Evolutionary conservation across 2,888 invertebrate genomes (phyloP), one percentile per base, ranked within the genome.

Genomic region (Cantharis rustica): DNA sequence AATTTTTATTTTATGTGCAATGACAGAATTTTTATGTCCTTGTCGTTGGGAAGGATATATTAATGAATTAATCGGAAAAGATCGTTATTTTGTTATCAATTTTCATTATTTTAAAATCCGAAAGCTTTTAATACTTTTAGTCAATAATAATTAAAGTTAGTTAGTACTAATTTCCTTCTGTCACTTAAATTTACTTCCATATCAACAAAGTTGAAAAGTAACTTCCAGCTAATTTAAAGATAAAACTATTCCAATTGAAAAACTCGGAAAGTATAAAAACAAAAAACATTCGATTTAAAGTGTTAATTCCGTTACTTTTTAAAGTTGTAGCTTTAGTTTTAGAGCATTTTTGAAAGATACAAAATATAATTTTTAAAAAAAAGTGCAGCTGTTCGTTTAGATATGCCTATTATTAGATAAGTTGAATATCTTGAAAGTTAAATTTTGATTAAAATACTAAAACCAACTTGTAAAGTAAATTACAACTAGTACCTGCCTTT

Each of bases 161-260:
- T 47, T n/a, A 47, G 7, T n/a, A n/a, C 47, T 47, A n/a, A 47
- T 47, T 47, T 47, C 47, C 47, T 47, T 47, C n/a, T n/a, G 47
- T 66, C 66, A 64, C 47, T 20, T 31, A 31, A 66, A 68, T 61
- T 73, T 69, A 68, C 68, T 73, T 17, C 10, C 68, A 61, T 73
- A 68, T 27, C 68, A 68, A 26, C 11, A 61, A 68, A 62, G 68
- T 62, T 73, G 68, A 68, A 61, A 62, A 73, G 68, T 62, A 66
- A 23, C 68, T 61, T 61, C 23, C 62, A 68, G 68, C 61, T 68
- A 68, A 73, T 73, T 68, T 16, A 16, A 20, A 68, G 31, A 66
- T 20, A 26, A 66, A 66, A 66, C 72, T 66, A 66, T 72, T 72
- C 63, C 66, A 61, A 66, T 16, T 62, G 68, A 73, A 73, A 73